These are phyloP conservation scores for Neolamprologus kungweensis DNA, from an alignment of 2,113 vertebrate genomes.

Conservation along the genomic window DNA sequence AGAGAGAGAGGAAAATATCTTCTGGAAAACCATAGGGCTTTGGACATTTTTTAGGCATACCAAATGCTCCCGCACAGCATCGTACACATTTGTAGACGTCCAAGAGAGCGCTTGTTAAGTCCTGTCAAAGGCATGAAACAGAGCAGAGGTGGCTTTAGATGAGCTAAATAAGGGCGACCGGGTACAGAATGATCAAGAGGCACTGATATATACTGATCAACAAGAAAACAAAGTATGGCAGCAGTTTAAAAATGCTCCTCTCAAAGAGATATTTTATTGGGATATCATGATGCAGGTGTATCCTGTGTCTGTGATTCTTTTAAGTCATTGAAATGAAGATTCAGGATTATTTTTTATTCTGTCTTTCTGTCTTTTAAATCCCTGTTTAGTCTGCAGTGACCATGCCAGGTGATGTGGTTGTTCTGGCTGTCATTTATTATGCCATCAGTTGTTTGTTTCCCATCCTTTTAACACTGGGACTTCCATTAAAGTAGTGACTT, in stretches of 20 bases:
- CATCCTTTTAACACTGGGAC: not conserved
- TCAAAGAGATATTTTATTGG: not conserved
- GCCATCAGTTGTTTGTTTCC: constrained; percentile 5
- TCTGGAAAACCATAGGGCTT: constrained; percentile 8
- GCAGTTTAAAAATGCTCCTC: not conserved
- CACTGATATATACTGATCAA: not conserved
- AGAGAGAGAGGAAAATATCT: constrained; percentile 27
- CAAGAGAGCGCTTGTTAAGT: not conserved
- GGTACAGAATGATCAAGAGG: not conserved
- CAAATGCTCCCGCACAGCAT: not conserved
- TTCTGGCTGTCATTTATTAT: not conserved
- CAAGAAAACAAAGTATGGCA: not conserved
- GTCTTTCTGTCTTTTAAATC: not conserved
- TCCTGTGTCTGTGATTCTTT: not conserved
- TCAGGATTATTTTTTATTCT: not conserved
- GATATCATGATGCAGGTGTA: not conserved
- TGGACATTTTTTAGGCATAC: constrained; percentile 20
- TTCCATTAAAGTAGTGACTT: constrained; percentile 42
- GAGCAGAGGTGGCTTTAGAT: not conserved
- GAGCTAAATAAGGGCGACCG: not conserved
- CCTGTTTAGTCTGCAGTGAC: not conserved
- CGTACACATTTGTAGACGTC: not conserved
- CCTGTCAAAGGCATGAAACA: not conserved
- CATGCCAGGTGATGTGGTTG: not conserved
- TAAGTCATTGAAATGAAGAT: not conserved